A percentile compares a stretch with the other conserved stretches of the same genome.
Evolutionary conservation across 53 echinoderm and acorn worm genomes (phyloP).

Genomic region (Holothuria leucospilota): DNA sequence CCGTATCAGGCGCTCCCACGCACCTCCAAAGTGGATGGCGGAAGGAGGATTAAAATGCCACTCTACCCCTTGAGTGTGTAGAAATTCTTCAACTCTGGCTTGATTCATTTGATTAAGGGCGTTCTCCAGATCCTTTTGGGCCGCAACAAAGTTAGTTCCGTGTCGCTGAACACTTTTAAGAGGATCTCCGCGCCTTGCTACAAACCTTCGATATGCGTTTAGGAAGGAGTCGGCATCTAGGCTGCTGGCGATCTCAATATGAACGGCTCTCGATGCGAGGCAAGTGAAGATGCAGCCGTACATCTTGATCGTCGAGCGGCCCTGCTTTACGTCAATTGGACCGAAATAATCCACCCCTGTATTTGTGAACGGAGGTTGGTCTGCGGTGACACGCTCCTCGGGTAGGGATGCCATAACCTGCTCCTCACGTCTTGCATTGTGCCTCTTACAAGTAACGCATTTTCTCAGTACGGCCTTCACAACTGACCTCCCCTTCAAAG

Average conservation of each 20-base stretch:
- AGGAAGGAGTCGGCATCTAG: constrained; percentile 57
- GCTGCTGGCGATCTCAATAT: constrained; percentile 32
- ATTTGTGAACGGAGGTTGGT: constrained; percentile 14
- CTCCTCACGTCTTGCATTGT: too few species aligned
- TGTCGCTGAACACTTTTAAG: constrained; percentile 52
- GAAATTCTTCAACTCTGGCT: constrained; percentile 8
- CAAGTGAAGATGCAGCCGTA: constrained; percentile 57
- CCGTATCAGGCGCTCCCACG: constrained; percentile 41
- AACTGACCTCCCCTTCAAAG: too few species aligned
- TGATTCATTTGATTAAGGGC: constrained; percentile 37
- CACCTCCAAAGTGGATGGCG: constrained; percentile 48
- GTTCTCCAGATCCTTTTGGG: constrained; percentile 23
- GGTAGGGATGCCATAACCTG: constrained; percentile 35
- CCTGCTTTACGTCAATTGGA: constrained; percentile 35
- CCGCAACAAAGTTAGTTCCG: constrained; percentile 57
- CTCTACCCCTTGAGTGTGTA: constrained; percentile 50
- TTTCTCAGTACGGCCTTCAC: too few species aligned
- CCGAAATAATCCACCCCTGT: constrained; percentile 44
- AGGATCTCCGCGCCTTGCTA: constrained; percentile 54
- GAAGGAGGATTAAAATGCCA: constrained; percentile 45
- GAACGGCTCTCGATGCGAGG: constrained; percentile 26
- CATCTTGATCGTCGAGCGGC: neutral
- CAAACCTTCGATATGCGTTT: constrained; percentile 52
- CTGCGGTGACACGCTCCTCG: constrained; percentile 9
- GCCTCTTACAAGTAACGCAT: too few species aligned